Evolutionary conservation across 37 sponge, comb jelly and placozoan species (phyloP).

Genomic region (Bolinopsis microptera): DNA sequence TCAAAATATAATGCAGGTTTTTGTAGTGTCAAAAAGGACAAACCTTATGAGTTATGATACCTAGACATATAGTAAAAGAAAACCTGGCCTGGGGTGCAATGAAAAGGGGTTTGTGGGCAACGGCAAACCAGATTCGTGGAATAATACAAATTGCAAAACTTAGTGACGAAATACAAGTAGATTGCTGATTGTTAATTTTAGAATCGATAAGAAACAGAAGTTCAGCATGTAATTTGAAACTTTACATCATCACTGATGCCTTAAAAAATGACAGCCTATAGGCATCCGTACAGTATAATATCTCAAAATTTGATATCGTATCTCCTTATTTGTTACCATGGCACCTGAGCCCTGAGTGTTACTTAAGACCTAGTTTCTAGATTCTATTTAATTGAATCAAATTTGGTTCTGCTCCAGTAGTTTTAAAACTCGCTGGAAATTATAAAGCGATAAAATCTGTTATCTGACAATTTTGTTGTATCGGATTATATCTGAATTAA

Average conservation of each 20-base stretch:
- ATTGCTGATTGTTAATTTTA: too few species aligned
- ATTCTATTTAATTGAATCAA: background rate
- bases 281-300: too few species aligned
- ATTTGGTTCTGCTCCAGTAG: background rate
- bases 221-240: background rate
- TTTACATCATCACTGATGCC: too few species aligned
- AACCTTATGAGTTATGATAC: too few species aligned
- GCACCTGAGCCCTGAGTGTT: background rate
- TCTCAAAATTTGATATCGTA: background rate
- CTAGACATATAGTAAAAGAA: too few species aligned
- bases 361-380: background rate
- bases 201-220: background rate
- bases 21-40: too few species aligned
- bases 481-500: too few species aligned
- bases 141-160: background rate
- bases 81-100: too few species aligned
- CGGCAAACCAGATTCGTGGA: too few species aligned
- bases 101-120: too few species aligned
- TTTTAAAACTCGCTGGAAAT: background rate
- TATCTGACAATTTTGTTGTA: background rate
- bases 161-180: background rate
- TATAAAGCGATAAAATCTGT: background rate
- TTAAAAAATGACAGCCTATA: too few species aligned
- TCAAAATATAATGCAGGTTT: too few species aligned
- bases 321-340: background rate